Evolutionary conservation across 2,888 invertebrate species (phyloP).

Genomic region (Drymonia ruficornis): DNA sequence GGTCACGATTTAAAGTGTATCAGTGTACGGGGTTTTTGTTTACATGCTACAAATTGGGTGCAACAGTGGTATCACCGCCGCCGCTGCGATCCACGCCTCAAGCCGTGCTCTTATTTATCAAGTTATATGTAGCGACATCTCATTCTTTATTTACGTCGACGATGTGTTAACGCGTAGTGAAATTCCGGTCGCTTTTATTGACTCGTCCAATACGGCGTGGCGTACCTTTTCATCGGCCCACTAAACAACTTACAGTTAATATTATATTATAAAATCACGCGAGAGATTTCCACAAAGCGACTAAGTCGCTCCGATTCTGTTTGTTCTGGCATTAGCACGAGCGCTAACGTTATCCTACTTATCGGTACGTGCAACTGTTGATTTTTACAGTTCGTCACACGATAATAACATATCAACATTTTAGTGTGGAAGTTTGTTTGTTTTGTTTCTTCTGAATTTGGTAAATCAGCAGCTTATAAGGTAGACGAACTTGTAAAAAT

Average conservation of each 20-base stretch:
- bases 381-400: slow-evolving; percentile 66
- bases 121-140: slow-evolving; percentile 10
- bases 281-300: slow-evolving; percentile 56
- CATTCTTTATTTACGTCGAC: slow-evolving; percentile 34
- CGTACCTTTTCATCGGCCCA: slow-evolving; percentile 61
- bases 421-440: slow-evolving; percentile 44
- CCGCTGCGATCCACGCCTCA: not conserved
- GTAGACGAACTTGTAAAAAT: slow-evolving; percentile 55
- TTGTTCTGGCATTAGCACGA: slow-evolving; percentile 66
- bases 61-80: slow-evolving; percentile 19
- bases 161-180: slow-evolving; percentile 58
- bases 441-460: slow-evolving; percentile 41
- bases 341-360: slow-evolving; percentile 76
- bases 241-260: slow-evolving; percentile 75
- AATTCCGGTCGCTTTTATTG: slow-evolving; percentile 70
- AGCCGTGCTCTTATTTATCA: not conserved
- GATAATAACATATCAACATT: slow-evolving; percentile 64
- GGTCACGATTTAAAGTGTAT: slow-evolving; percentile 55
- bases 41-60: slow-evolving; percentile 31
- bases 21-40: slow-evolving; percentile 29
- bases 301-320: slow-evolving; percentile 60
- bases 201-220: slow-evolving; percentile 50
- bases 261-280: slow-evolving; percentile 81
- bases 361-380: slow-evolving; percentile 63
- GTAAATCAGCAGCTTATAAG: slow-evolving; percentile 43